These are phyloP conservation scores for Autographa pulchrina DNA, from an alignment of 2,888 invertebrate genomes.

Conservation along the genomic window DNA sequence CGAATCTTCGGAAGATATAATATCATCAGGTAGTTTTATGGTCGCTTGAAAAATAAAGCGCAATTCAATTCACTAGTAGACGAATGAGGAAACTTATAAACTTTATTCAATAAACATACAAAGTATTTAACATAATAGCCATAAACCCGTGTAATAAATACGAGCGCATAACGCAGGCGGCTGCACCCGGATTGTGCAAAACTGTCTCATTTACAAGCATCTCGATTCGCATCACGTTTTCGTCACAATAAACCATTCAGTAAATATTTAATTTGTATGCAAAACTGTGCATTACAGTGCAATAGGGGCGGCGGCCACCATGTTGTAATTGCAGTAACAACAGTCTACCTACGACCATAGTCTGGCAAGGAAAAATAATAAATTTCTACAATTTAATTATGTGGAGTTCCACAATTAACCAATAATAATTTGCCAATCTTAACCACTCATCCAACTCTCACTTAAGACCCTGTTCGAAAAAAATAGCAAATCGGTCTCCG, in stretches of 20 bases:
- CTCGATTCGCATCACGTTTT: conserved; percentile 39
- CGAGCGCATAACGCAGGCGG: conserved; percentile 1
- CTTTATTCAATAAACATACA: conserved; percentile 4
- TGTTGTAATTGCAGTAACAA: conserved; percentile 23
- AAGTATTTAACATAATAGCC: background rate
- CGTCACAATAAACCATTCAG: conserved; percentile 48
- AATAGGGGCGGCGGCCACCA: conserved; percentile 31
- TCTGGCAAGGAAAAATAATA: background rate
- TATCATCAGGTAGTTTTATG: background rate
- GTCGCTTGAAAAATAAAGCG: background rate
- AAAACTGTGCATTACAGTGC: conserved; percentile 40
- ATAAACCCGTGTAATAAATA: background rate
- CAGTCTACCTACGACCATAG: background rate
- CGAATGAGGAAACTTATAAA: background rate
- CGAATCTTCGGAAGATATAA: background rate
- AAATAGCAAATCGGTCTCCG: background rate
- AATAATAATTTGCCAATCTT: too few relatives aligned
- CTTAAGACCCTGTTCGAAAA: background rate
- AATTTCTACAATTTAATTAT: too few relatives aligned
- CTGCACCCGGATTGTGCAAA: conserved; percentile 19
- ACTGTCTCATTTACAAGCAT: conserved; percentile 28
- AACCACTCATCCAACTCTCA: background rate
- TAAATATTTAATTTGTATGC: conserved; percentile 55
- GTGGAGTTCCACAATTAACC: too few relatives aligned
- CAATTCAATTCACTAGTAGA: background rate